Base-by-base conservation (phyloP, 2,888 invertebrate genomes). In the Ephialtes manifestator region DNA sequence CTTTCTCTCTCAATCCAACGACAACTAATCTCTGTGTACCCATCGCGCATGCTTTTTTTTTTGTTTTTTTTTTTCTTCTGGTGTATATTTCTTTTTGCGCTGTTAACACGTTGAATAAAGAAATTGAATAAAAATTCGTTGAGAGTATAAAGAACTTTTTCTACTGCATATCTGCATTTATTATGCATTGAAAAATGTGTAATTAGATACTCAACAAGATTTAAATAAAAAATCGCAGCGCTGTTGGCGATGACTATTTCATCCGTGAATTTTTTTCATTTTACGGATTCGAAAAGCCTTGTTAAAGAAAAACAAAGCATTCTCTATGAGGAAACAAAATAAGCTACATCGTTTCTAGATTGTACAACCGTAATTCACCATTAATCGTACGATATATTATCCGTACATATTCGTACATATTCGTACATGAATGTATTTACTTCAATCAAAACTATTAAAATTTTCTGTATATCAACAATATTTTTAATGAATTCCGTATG, bases 1-100 rank as follows among this genome's bases (percentile, higher is more conserved):
- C 20, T 70, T 55, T 53, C 43, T 63, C 81, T 65, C 77, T 65
- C 39, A 60, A 75, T 24, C 20, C 55, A n/a, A 71, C 20, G 46
- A 46, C 58, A 31, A 28, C 46, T 43, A 24, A 68, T 77, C 67
- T 68, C 35, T 5, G 31, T 39, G 43, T 46, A 43, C 11, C 55
- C 31, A 15, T 46, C 43, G 51, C 43, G 11, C 48, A 74, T 68
- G 58, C 10, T 11, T 39, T 24, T 67, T 74, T 28, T 58, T 39
- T 48, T 68, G 58, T 5, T 11, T 39, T 24, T 67, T 74, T 28
- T 58, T 39, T 48, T 53, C 39, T 13, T 13, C 28, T 13, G 5
- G 43, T 24, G 20, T 43, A 15, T 28, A n/a, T 39, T 55, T 55
- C 71, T 75, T 65, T 53, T 72, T 5, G 7, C 65, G 15, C 67